These are phyloP conservation scores for Myotis brandtii DNA, from an alignment of 2,113 vertebrate species.

Conservation along the genomic window DNA sequence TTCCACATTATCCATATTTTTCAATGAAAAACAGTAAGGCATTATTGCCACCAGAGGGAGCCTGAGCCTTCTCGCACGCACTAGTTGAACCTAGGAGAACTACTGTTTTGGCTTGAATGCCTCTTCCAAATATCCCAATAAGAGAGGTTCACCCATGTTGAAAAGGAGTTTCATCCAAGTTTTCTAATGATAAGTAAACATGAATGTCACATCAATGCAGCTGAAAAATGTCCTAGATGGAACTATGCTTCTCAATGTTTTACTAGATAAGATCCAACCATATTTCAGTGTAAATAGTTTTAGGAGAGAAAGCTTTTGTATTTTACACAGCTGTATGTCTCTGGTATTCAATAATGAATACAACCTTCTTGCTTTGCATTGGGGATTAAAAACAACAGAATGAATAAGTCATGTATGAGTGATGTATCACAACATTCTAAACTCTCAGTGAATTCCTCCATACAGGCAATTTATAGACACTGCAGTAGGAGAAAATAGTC, in stretches of 20 bases:
- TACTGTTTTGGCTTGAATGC: background rate
- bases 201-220: background rate
- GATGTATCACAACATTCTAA: background rate
- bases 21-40: background rate
- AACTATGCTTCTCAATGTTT: background rate
- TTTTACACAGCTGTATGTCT: background rate
- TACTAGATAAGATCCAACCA: background rate
- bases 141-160: background rate
- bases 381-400: background rate
- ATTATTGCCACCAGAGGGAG: slow-evolving; percentile 81
- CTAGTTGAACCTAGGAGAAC: background rate
- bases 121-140: background rate
- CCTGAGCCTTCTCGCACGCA: background rate
- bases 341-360: slow-evolving; percentile 15
- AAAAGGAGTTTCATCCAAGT: background rate
- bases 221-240: background rate
- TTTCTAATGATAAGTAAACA: background rate
- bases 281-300: background rate
- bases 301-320: background rate
- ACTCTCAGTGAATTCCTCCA: background rate
- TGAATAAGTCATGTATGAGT: background rate
- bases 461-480: background rate
- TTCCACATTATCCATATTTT: background rate
- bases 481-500: background rate
- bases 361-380: background rate